These are phyloP conservation scores for Cepaea hortensis DNA, from an alignment of 2,888 invertebrate genomes.

Conservation along the genomic window DNA sequence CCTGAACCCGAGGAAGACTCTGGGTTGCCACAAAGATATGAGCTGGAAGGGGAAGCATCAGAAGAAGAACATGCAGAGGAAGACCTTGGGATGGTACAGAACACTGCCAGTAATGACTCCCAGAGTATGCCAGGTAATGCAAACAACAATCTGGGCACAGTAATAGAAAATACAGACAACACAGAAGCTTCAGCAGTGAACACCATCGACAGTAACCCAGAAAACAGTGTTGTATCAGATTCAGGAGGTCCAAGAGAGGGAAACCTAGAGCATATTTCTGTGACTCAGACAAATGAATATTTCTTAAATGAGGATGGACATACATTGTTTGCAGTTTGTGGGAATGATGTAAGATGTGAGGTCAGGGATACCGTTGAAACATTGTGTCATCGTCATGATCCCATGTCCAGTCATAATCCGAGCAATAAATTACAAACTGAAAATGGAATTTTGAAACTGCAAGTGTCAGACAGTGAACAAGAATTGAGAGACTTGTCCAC, in stretches of 20 bases:
- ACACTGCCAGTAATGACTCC: not conserved
- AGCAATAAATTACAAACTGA: not conserved
- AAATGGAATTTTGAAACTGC: not conserved
- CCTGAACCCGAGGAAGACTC: constrained; percentile 55
- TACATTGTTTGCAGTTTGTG: constrained; percentile 5
- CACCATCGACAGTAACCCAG: not conserved
- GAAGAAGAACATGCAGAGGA: constrained; percentile 40
- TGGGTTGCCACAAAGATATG: constrained; percentile 36
- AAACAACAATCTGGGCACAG: not conserved
- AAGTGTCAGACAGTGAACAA: not conserved
- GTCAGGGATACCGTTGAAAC: constrained; percentile 26
- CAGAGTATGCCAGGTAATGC: not conserved
- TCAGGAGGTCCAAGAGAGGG: not conserved
- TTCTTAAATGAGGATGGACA: constrained; percentile 36
- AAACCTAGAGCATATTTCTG: not conserved
- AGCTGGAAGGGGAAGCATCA: not conserved
- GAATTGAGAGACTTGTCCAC: not conserved
- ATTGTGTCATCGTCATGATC: constrained; percentile 7
- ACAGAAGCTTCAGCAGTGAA: not conserved
- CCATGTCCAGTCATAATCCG: not conserved
- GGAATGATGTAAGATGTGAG: not conserved
- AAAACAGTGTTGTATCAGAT: not conserved
- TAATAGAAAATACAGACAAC: not conserved
- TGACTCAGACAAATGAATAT: not conserved
- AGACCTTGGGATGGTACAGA: constrained; percentile 13